Evolutionary conservation across 1,140 invertebrate genomes (phyloP).

Genomic region (Dinothrombium tinctorium): DNA sequence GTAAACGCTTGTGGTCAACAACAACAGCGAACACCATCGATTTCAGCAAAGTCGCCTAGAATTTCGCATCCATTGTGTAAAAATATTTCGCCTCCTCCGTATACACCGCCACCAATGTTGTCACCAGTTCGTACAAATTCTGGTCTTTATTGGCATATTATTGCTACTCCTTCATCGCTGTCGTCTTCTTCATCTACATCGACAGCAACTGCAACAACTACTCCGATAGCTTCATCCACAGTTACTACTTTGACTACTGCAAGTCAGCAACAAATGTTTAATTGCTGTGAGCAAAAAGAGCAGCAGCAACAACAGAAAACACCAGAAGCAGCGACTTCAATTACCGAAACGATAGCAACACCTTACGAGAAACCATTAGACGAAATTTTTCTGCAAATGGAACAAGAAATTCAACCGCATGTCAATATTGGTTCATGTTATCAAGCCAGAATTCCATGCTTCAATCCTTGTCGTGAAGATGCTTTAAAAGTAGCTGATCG

Average conservation of each 20-base stretch:
- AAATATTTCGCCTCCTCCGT: slow-evolving; percentile 28
- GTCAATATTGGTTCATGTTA: slow-evolving; percentile 74
- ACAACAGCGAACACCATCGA: no score
- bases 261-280: no score
- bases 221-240: neutral
- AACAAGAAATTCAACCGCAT: slow-evolving; percentile 32
- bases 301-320: no score
- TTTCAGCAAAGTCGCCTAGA: slow-evolving; percentile 4
- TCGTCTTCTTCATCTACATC: neutral
- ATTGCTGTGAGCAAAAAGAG: no score
- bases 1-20: slow-evolving; percentile 22
- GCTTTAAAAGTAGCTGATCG: no score
- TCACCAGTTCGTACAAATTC: slow-evolving; percentile 62
- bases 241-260: neutral
- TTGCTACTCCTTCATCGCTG: neutral
- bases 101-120: slow-evolving; percentile 75
- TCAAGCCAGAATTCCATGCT: slow-evolving; percentile 67
- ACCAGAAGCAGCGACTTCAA: neutral
- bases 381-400: slow-evolving; percentile 17
- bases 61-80: slow-evolving; percentile 18
- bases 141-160: slow-evolving; percentile 45
- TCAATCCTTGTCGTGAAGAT: no score
- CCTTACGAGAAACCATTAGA: neutral
- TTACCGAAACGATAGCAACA: neutral
- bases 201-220: neutral